Evolutionary conservation across 2,797 vertebrate genomes (phyloP).

Genomic region (Pempheris klunzingeri): DNA sequence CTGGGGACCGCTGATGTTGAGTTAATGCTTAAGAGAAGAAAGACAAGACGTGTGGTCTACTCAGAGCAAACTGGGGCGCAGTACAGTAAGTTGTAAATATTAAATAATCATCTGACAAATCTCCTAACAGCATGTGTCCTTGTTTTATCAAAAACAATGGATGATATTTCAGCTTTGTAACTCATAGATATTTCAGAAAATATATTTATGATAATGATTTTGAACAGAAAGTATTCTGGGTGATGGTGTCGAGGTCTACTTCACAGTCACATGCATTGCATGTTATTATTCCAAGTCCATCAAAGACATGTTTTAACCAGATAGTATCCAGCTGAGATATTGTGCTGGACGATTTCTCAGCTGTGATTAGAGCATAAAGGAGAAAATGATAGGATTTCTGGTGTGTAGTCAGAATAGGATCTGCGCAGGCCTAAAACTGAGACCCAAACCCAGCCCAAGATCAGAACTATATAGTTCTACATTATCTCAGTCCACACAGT

Average conservation of each 20-base stretch:
- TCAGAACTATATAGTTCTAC: not conserved
- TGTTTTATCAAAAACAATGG: not conserved
- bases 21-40: not conserved
- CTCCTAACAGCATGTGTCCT: not conserved
- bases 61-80: conserved; percentile 14
- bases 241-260: not conserved
- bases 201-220: not conserved
- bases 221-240: not conserved
- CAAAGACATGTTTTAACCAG: not conserved
- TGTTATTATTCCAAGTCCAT: not conserved
- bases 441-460: not conserved
- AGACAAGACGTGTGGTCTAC: not conserved
- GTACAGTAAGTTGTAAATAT: not conserved
- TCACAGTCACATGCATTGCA: not conserved
- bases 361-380: not conserved
- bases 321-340: not conserved
- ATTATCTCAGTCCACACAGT: not conserved
- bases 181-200: too few relatives aligned
- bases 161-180: not conserved
- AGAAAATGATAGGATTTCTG: not conserved
- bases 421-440: not conserved
- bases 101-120: conserved; percentile 2
- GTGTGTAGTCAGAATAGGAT: not conserved
- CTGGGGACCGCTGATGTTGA: not conserved
- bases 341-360: not conserved